These are phyloP conservation scores for Nipponia nippon DNA, from an alignment of 2,113 vertebrate genomes.

Conservation along the genomic window DNA sequence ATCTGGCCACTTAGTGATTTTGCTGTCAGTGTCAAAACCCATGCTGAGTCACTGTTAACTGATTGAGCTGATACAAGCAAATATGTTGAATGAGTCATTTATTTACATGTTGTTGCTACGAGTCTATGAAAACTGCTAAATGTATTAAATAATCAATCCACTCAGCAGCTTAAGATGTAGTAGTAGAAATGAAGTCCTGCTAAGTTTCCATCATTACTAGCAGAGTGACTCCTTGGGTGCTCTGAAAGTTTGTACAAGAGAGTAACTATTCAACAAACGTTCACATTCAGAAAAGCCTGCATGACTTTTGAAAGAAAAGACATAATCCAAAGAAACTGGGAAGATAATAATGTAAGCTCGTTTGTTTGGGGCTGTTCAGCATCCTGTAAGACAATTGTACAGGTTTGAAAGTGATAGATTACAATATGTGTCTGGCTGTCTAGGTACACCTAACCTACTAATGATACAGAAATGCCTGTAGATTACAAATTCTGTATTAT, in stretches of 20 bases:
- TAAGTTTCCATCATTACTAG: not conserved
- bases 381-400: not conserved
- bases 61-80: not conserved
- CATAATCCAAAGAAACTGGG: not conserved
- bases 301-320: not conserved
- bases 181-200: not conserved
- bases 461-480: not conserved
- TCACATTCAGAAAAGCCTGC: not conserved
- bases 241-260: not conserved
- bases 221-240: not conserved
- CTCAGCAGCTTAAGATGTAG: not conserved
- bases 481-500: not conserved
- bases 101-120: not conserved
- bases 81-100: not conserved
- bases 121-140: not conserved
- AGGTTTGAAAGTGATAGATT: not conserved
- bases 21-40: not conserved
- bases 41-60: conserved; percentile 22
- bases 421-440: not conserved
- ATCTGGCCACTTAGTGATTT: conserved; percentile 8
- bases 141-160: not conserved
- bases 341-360: not conserved
- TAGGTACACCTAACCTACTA: not conserved
- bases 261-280: not conserved
- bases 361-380: not conserved